Evolutionary conservation across 2,113 vertebrate genomes (phyloP).

Genomic region (Hippocampus barbouri): DNA sequence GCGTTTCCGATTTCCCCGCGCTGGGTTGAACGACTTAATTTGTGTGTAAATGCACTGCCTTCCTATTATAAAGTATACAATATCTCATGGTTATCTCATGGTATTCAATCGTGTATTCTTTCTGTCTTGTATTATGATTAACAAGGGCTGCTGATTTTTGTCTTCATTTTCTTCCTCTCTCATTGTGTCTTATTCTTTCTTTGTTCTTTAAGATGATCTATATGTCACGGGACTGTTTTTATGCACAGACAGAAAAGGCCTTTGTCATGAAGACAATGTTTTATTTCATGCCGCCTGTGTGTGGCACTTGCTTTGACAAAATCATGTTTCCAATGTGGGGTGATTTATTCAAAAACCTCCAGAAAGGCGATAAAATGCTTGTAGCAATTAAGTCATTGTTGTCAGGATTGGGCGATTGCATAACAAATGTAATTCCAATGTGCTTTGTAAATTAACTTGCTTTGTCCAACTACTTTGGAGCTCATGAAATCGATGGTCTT

Average conservation of each 20-base stretch:
- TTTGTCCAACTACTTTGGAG: neutral
- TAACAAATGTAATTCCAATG: neutral
- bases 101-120: slow-evolving; percentile 32
- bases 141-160: slow-evolving; percentile 26
- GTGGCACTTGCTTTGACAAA: neutral
- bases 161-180: slow-evolving; percentile 16
- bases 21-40: slow-evolving; percentile 12
- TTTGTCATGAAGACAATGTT: neutral
- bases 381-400: neutral
- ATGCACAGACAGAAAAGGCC: neutral
- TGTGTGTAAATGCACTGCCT: slow-evolving; percentile 16
- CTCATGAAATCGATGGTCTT: neutral
- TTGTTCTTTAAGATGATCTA: slow-evolving; percentile 33
- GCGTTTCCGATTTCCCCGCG: slow-evolving; percentile 42
- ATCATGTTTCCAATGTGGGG: neutral
- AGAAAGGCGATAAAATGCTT: neutral
- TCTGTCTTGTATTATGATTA: slow-evolving; percentile 38
- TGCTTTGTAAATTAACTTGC: neutral
- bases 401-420: neutral
- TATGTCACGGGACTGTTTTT: slow-evolving; percentile 28
- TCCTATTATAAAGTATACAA: slow-evolving; percentile 33
- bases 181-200: slow-evolving; percentile 27
- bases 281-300: neutral
- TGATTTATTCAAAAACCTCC: neutral
- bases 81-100: slow-evolving; percentile 38